phyloP scores from a whole-genome alignment of 2,888 invertebrate species.

The Macropis europaea region DNA sequence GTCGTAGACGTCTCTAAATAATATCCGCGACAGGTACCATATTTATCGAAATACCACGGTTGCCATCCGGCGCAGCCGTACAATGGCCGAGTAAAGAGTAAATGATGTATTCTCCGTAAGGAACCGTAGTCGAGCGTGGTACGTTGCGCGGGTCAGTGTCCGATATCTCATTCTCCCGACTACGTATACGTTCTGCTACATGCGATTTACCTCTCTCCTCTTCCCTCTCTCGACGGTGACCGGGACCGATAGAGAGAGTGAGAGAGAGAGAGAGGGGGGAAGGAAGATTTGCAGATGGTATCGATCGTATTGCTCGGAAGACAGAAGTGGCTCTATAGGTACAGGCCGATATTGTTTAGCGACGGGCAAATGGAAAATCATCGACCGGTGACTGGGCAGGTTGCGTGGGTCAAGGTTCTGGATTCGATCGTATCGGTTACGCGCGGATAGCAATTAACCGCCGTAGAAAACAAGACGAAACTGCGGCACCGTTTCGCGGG shows the following conservation, averaged over 20 bases:
- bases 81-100: slow-evolving; percentile 54
- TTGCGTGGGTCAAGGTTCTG: slow-evolving; percentile 42
- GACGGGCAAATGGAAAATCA: slow-evolving; percentile 45
- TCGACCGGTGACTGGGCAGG: slow-evolving; percentile 38
- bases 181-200: slow-evolving; percentile 52
- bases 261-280: slow-evolving; percentile 12
- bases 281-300: slow-evolving; percentile 56
- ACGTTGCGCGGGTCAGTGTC: slow-evolving; percentile 63
- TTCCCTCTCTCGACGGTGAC: neutral
- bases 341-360: slow-evolving; percentile 47
- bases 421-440: slow-evolving; percentile 12
- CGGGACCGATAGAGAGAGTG: neutral
- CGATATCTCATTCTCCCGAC: slow-evolving; percentile 62
- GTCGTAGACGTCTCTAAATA: slow-evolving; percentile 29
- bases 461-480: neutral
- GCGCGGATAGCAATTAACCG: neutral
- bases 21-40: slow-evolving; percentile 38
- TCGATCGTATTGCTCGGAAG: slow-evolving; percentile 52
- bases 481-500: too few species aligned
- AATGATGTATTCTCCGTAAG: slow-evolving; percentile 52
- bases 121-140: slow-evolving; percentile 41
- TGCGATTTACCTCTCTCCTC: slow-evolving; percentile 32
- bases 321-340: slow-evolving; percentile 48
- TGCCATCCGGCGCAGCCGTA: slow-evolving; percentile 31
- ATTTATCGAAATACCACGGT: slow-evolving; percentile 50